Base-by-base conservation (phyloP, 2,113 vertebrate genomes). In the Epinephelus cyanopodus region DNA sequence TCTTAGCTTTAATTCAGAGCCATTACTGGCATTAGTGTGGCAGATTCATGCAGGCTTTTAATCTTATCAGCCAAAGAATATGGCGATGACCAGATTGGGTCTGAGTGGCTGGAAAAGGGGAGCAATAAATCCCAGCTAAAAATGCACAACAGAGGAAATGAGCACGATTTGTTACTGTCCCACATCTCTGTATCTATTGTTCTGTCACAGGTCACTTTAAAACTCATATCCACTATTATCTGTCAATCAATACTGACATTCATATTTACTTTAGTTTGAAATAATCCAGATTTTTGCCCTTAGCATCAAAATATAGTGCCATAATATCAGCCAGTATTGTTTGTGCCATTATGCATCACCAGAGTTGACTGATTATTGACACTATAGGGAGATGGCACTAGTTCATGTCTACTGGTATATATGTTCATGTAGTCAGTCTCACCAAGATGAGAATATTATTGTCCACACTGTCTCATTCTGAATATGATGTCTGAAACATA, bases 1-100 rank as follows among this genome's bases (percentile, higher is more conserved):
- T 68, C 50, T 73, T 74, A 63, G 45, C 68, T 80, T 52, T 64
- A 68, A 74, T 58, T 84, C 39, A 64, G 45, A 76, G 74, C 17
- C 29, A 54, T 61, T 42, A n/a, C 37, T 75, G 4, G 23, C 45
- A 37, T 42, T 63, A 54, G 58, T 66, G 18, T 21, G 37, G 14
- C 25, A 52, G 61, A 54, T 67, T 39, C 0, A 10, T 37, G 70
- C 48, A 64, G 70, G 0, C 4, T 29, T 80, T 57, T 69, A 71
- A 62, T 80, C 53, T 33, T n/a, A n/a, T 57, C 33, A 74, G 11
- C 53, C 61, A 63, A 25, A n/a, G 14, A 50, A 33, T 74, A 18
- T 45, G 3, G 1, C 53, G 60, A 63, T 50, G 58, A 29, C n/a
- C n/a, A 0, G 25, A 58, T 29, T 57, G 12, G 48, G 19, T 54